These are phyloP conservation scores for Trachelus tabidus DNA, from an alignment of 2,888 invertebrate genomes.

Conservation along the genomic window DNA sequence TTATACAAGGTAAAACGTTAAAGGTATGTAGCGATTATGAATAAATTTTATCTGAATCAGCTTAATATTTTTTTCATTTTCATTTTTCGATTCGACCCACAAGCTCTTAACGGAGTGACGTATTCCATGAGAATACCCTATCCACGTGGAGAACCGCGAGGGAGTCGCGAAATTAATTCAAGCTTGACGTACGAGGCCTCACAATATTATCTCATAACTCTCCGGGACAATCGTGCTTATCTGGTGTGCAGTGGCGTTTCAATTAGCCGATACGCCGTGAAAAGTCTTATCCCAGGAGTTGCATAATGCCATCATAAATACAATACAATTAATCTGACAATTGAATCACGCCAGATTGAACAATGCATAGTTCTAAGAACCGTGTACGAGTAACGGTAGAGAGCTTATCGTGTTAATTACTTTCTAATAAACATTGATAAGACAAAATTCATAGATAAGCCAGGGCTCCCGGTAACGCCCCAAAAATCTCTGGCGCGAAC, in stretches of 20 bases:
- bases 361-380: background rate
- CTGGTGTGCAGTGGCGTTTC: conserved; percentile 59
- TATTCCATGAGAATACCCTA: background rate
- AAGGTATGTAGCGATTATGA: background rate
- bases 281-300: conserved; percentile 59
- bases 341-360: background rate
- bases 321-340: conserved; percentile 57
- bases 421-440: background rate
- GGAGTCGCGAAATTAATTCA: conserved; percentile 60
- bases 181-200: conserved; percentile 58
- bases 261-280: conserved; percentile 54
- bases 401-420: background rate
- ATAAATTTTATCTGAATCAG: background rate
- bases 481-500: background rate
- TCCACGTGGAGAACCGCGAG: conserved; percentile 8
- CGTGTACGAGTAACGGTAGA: background rate
- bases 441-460: background rate
- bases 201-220: conserved; percentile 65
- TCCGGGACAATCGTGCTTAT: conserved; percentile 62
- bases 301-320: conserved; percentile 59
- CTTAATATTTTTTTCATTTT: background rate
- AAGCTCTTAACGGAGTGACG: background rate
- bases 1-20: too few relatives aligned
- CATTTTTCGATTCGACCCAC: background rate
- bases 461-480: too few relatives aligned